A percentile compares a stretch with the other conserved stretches of the same genome.
These are phyloP conservation scores for Sciurus carolinensis DNA, from an alignment of 2,797 vertebrate genomes.

Conservation along the genomic window DNA sequence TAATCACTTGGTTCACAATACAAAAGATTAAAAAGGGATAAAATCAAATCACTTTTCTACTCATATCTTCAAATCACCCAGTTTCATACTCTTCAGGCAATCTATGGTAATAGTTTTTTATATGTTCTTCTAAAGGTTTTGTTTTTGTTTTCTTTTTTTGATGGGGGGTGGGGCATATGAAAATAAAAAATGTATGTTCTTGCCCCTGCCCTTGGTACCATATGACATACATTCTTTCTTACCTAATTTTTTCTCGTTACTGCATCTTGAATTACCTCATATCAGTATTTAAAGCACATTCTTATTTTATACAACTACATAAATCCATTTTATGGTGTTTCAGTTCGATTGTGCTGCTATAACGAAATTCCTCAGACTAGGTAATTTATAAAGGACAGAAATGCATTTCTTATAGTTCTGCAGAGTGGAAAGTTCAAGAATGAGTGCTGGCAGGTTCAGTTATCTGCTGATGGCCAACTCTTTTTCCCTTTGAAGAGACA, in stretches of 20 bases:
- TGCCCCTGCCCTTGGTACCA: neutral
- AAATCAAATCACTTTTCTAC: neutral
- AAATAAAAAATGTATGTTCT: neutral
- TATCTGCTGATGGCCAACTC: neutral
- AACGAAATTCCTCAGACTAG: neutral
- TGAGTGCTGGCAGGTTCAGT: neutral
- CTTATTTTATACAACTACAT: slow-evolving; percentile 8
- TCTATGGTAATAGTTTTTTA: neutral
- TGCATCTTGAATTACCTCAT: slow-evolving; percentile 24
- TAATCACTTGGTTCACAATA: neutral
- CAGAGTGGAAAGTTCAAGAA: neutral
- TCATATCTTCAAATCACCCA: neutral
- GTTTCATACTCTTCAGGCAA: neutral
- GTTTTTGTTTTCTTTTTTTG: neutral
- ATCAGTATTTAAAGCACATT: neutral
- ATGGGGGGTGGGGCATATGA: neutral
- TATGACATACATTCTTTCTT: neutral
- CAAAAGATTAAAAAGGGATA: neutral
- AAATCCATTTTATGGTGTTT: neutral
- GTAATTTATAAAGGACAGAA: neutral
- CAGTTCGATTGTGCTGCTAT: neutral
- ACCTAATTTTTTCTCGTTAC: neutral
- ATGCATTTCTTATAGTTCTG: neutral
- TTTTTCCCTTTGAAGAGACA: neutral
- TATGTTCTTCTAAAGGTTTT: neutral